These are phyloP conservation scores for Stegostoma tigrinum DNA, from an alignment of 2,113 vertebrate species.

Conservation along the genomic window DNA sequence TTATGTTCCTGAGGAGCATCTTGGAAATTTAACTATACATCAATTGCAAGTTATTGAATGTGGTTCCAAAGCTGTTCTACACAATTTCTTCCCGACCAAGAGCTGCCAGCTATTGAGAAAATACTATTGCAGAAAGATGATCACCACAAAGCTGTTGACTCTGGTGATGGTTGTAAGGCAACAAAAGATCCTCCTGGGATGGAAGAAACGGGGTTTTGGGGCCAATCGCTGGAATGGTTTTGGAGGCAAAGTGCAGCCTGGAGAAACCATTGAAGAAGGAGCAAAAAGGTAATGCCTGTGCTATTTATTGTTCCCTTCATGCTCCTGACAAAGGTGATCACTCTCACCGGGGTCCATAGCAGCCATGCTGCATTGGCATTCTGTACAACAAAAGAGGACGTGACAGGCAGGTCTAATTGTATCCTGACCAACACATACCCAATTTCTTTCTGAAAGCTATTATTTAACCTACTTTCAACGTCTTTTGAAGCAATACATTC, in stretches of 20 bases:
- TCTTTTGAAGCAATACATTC: background rate
- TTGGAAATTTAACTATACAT: background rate
- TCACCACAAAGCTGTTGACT: constrained; percentile 66
- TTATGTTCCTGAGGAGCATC: background rate
- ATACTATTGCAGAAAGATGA: constrained; percentile 54
- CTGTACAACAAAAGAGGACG: background rate
- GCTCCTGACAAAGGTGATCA: too few species aligned
- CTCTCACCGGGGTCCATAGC: background rate
- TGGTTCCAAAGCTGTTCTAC: background rate
- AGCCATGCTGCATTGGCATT: too few species aligned
- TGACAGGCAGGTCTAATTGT: background rate
- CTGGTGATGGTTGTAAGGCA: constrained; percentile 81
- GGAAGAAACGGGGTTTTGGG: constrained; percentile 94
- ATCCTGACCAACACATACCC: background rate
- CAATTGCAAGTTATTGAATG: background rate
- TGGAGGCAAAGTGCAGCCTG: constrained; percentile 79
- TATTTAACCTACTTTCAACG: background rate
- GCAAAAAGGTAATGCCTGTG: constrained; percentile 65
- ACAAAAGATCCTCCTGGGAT: constrained; percentile 71
- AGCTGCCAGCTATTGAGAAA: background rate
- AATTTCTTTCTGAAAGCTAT: background rate
- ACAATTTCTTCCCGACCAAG: background rate
- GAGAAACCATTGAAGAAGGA: constrained; percentile 78
- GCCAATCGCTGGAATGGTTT: constrained; percentile 89
- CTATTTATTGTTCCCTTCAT: background rate